Base-by-base conservation (phyloP, 2,797 vertebrate species). In the Pterois miles region DNA sequence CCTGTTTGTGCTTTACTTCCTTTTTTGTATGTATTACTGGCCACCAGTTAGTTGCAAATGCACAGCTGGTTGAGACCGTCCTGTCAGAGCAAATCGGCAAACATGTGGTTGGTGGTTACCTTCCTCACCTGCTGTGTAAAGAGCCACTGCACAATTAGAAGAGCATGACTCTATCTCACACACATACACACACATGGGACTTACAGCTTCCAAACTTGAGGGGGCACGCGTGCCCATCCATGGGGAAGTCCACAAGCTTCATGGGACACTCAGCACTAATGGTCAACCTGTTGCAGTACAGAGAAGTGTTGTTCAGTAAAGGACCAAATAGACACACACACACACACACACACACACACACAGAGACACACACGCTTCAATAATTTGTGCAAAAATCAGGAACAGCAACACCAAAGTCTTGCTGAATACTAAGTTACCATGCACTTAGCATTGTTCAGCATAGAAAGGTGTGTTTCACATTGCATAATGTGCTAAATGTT, bases 121-220 rank as follows among this genome's bases (percentile, higher is more conserved):
- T 48, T 18, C 40, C 25, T 52, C 36, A 57, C 38, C 23, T 62
- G 50, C 6, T n/a, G 3, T 22, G 2, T 22, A 46, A 4, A 23
- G 54, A 76, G 57, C 2, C 33, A 29, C 36, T 5, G 23, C 22
- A 70, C 18, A 6, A 22, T 65, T 4, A 60, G 48, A 70, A 5
- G 34, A 69, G n/a, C n/a, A n/a, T n/a, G n/a, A n/a, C n/a, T n/a
- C n/a, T n/a, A n/a, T n/a, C n/a, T n/a, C n/a, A 73, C 50, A 50
- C 10, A 46, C 16, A 18, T 12, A 34, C 50, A 63, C 60, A 72
- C 6, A 53, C 3, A 40, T 13, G 74, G 18, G 14, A 98, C 98
- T 97, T 96, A 99, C 98, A 99, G 95, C 98, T 99, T 91, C 98
- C 98, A 94, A 99, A 99, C 95, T 98, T 99, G 84, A 99, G 96